A percentile compares a stretch with the other conserved stretches of the same genome.
Evolutionary conservation across 2,113 vertebrate genomes (phyloP).

Genomic region (Meriones unguiculatus): DNA sequence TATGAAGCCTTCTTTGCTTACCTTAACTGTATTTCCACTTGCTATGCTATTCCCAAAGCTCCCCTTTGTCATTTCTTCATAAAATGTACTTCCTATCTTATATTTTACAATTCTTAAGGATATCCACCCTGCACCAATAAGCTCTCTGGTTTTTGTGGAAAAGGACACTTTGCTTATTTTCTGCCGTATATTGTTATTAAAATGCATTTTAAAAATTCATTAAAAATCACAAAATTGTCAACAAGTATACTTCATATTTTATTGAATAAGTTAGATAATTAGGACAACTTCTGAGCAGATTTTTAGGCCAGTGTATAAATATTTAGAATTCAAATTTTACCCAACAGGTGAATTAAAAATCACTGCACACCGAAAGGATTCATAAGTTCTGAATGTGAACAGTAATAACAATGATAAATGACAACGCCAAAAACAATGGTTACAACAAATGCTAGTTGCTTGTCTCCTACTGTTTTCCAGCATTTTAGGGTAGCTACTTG

Average conservation of each 20-base stretch:
- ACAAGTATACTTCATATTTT: constrained; percentile 1
- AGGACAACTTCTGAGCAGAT: background rate
- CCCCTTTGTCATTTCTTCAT: background rate
- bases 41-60: background rate
- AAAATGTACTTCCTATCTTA: background rate
- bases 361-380: background rate
- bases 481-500: background rate
- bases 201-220: background rate
- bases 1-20: background rate
- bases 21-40: background rate
- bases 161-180: background rate
- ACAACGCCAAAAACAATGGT: background rate
- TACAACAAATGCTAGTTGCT: background rate
- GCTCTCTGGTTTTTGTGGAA: background rate
- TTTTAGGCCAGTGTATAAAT: background rate
- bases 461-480: background rate
- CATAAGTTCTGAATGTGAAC: background rate
- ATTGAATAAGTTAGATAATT: background rate
- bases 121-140: background rate
- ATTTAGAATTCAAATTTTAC: constrained; percentile 4
- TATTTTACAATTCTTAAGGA: background rate
- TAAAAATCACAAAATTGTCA: constrained; percentile 37
- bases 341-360: background rate
- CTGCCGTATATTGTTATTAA: background rate
- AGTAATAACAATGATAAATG: background rate